Base-by-base conservation (phyloP, 2,888 invertebrate genomes). In the Ichneumoninae sp. region DNA sequence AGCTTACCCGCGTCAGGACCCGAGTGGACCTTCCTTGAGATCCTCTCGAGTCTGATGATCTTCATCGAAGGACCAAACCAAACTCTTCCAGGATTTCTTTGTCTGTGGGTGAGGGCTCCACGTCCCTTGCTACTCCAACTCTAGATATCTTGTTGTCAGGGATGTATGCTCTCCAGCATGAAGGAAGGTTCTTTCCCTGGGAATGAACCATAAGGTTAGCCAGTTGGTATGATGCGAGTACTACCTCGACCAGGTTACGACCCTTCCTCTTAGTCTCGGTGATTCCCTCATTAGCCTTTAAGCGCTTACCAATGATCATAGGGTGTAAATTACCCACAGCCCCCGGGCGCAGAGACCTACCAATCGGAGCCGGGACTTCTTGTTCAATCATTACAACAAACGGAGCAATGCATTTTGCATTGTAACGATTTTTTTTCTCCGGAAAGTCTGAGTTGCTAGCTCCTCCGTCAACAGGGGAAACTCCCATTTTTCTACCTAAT, bases 141-240 rank as follows among this genome's bases (percentile, higher is more conserved):
- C 68, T 68, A 1, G 33, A 50, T 13, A 77, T 10, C 40, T 52
- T 52, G 16, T 22, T 22, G 13, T 68, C 57, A 16, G 77, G 54
- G 16, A 69, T 69, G 30, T 30, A 68, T n/a, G 69, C 69, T 16
- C 19, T 47, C 68, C 68, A 77, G 7, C 54, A 26, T 10, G 36
- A 1, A 1, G 36, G 54, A 7, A 66, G 33, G 13, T 50, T 19
- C 6, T 52, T 19, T 16, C 13, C n/a, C 19, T 52, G 52, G 19
- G 52, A 19, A 52, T 52, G n/a, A 5, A 22, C 19, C 19, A 52
- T 30, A 4, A 33, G 66, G 77, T 77, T 77, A 1, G 77, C 77
- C 0, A 50, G 16, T 6, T 47, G 36, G 26, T 50, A 62, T 1
- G 65, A 33, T 3, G 36, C 1, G 8, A 54, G 22, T 1, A 13